Base-by-base conservation (phyloP, 2,888 invertebrate genomes). In the Exephanes ischioxanthus region DNA sequence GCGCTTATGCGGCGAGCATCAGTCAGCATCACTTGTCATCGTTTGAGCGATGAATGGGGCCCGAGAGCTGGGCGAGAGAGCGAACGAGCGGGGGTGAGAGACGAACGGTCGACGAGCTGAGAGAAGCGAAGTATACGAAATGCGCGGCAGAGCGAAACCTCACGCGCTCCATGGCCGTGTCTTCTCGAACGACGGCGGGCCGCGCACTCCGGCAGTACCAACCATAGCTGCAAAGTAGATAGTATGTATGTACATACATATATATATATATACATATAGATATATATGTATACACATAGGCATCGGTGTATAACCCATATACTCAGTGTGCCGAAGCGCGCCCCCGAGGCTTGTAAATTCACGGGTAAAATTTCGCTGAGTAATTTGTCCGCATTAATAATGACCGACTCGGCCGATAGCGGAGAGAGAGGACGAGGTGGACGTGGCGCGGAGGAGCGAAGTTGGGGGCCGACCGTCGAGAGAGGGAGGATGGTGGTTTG, bases 21-120 rank as follows among this genome's bases (percentile, higher is more conserved):
- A 91, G 91, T 91, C 91, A 90, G 91, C 91, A 91, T 91, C 91
- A 90, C 90, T 90, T 91, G 91, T 92, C 91, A 91, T 92, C 89
- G 89, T 89, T 91, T 90, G 90, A 91, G 89, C 90, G 92, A 91
- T 92, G 90, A 90, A 87, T 87, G 87, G 85, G 78, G 53, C 76
- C 73, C 58, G 26, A 58, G 70, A 79, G 68, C 58, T 63, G 55
- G 68, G 63, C 86, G 87, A 89, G 83, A 79, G 86, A 22, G 37
- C 7, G 41, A 41, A 19, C 19, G 11, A 67, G 45, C 22, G 41
- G 51, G 41, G 19, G 3, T 14, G 67, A 58, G 75, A 14, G 55
- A 41, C 66, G 76, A 70, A 71, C 51, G 80, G 22, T 37, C 30
- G 45, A 48, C 77, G 63, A 68, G 48, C 45, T 19, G 30, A 79